Evolutionary conservation across 2,113 vertebrate genomes (phyloP).

Genomic region (Sturnira hondurensis): DNA sequence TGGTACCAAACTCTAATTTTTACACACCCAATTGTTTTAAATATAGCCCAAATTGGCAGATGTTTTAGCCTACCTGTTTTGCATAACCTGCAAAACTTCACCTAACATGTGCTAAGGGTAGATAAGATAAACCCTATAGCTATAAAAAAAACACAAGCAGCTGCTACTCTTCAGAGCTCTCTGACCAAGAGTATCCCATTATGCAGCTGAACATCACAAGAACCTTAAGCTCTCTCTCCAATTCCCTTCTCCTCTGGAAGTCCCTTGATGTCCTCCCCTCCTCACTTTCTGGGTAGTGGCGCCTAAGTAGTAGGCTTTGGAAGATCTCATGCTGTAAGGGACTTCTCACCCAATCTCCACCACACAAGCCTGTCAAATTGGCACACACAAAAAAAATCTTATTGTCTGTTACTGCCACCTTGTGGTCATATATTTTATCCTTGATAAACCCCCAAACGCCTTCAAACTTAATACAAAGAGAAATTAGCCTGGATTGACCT

Average conservation of each 20-base stretch:
- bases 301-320: neutral
- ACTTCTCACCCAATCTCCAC: neutral
- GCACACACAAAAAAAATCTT: neutral
- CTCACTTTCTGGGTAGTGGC: neutral
- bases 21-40: neutral
- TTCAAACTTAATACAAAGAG: neutral
- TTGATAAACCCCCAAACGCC: neutral
- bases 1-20: conserved; percentile 2
- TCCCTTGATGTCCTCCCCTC: neutral
- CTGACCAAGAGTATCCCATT: neutral
- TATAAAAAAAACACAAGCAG: neutral
- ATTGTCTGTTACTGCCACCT: conserved; percentile 3
- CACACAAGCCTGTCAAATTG: neutral
- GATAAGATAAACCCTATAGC: neutral
- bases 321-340: neutral
- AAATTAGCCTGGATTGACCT: neutral
- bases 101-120: neutral
- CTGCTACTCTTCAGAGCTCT: neutral
- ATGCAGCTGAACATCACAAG: neutral
- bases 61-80: neutral
- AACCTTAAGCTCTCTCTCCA: neutral
- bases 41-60: neutral
- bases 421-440: neutral
- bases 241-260: neutral
- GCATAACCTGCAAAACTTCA: neutral